Percentiles rank a stretch among this genome's conserved stretches.
These are phyloP conservation scores for Gobiocypris rarus DNA, from an alignment of 2,113 vertebrate species.

Conservation along the genomic window DNA sequence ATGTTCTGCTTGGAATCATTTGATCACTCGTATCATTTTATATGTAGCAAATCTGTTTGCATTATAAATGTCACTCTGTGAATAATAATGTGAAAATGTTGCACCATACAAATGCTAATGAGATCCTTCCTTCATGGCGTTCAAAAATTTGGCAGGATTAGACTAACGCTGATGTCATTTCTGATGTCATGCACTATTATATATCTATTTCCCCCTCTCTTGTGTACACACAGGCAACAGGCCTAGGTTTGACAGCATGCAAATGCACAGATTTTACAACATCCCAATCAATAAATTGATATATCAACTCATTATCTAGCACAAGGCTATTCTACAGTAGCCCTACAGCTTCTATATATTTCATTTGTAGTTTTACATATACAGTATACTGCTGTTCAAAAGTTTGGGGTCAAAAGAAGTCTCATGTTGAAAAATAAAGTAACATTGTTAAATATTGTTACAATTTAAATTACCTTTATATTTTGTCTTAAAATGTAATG, in stretches of 20 bases:
- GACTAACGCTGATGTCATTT: constrained; percentile 15
- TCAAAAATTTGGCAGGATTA: constrained; percentile 22
- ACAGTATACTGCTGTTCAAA: no score
- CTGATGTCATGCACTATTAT: constrained; percentile 25
- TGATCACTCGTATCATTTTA: not conserved
- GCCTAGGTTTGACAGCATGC: no score
- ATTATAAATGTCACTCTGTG: constrained; percentile 10
- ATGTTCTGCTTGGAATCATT: constrained; percentile 22
- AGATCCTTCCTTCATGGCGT: constrained; percentile 4
- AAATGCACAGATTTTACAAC: not conserved
- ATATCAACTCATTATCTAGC: not conserved
- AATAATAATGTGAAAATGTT: constrained; percentile 28
- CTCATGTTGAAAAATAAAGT: no score
- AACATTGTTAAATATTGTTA: no score
- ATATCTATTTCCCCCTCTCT: constrained; percentile 13
- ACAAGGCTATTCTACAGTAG: not conserved
- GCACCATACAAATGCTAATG: constrained; percentile 18
- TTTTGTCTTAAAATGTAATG: no score
- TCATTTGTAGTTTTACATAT: not conserved
- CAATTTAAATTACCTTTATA: no score
- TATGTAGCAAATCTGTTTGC: constrained; percentile 23
- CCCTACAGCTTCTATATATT: not conserved
- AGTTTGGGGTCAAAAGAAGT: no score
- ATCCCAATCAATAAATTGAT: not conserved
- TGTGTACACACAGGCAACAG: constrained; percentile 17